A percentile compares a stretch with the other conserved stretches of the same genome.
phyloP scores from a whole-genome alignment of 2,797 vertebrate genomes.

The Dipus sagitta region DNA sequence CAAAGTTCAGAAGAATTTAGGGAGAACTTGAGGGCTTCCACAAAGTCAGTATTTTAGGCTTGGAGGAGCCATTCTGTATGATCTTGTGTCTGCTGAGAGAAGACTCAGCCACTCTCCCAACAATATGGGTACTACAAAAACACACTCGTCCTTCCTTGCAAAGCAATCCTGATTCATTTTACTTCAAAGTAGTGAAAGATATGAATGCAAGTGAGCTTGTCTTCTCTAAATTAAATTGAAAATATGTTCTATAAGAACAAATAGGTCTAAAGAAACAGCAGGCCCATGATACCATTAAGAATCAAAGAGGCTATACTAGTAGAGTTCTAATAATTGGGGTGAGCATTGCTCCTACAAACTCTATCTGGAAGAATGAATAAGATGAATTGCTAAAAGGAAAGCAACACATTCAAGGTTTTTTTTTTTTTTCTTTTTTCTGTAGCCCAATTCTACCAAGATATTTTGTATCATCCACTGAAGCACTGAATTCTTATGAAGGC shows the following conservation, averaged over 20 bases:
- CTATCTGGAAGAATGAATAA: neutral
- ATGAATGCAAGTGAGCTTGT: neutral
- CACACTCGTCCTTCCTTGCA: neutral
- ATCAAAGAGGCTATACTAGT: neutral
- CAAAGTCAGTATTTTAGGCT: neutral
- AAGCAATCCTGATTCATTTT: slow-evolving; percentile 21
- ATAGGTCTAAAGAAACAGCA: slow-evolving; percentile 36
- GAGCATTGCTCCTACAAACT: neutral
- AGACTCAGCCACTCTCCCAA: neutral
- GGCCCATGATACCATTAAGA: neutral
- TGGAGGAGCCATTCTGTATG: neutral
- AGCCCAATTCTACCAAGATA: neutral
- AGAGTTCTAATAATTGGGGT: neutral
- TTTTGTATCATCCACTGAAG: neutral
- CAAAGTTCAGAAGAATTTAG: neutral
- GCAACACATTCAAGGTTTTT: neutral
- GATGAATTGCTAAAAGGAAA: slow-evolving; percentile 8
- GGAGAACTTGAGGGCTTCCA: neutral
- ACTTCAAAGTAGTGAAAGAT: slow-evolving; percentile 36
- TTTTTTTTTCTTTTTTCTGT: neutral
- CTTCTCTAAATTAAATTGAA: slow-evolving; percentile 64
- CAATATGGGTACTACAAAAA: neutral
- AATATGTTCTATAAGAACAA: slow-evolving; percentile 47
- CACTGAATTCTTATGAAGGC: neutral
- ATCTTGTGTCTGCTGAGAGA: neutral